These are phyloP conservation scores for Leptopilina boulardi DNA, from an alignment of 1,140 invertebrate species.

Conservation along the genomic window DNA sequence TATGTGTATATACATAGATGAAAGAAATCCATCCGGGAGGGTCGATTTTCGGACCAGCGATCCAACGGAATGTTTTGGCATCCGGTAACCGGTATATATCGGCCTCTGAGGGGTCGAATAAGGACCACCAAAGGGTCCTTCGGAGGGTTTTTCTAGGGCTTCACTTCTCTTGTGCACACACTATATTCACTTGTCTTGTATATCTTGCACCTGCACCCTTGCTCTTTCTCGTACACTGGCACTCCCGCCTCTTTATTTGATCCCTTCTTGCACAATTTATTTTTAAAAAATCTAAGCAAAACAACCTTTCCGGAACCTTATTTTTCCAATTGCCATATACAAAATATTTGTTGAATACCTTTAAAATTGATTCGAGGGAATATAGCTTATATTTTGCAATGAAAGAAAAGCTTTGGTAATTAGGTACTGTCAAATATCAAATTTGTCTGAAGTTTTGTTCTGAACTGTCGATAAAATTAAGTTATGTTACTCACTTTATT, in stretches of 20 bases:
- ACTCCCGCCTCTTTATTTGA: neutral
- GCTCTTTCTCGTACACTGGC: neutral
- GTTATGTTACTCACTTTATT: too few species aligned
- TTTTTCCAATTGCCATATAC: neutral
- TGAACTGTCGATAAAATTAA: too few species aligned
- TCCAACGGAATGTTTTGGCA: conserved; percentile 27
- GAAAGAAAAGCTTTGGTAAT: too few species aligned
- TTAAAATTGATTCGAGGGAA: too few species aligned
- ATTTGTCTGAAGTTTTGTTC: too few species aligned
- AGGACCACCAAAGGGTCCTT: conserved; percentile 29
- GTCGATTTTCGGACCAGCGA: neutral
- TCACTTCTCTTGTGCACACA: neutral
- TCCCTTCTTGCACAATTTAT: too few species aligned
- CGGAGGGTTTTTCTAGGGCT: conserved; percentile 7
- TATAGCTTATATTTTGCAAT: too few species aligned
- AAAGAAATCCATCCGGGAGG: conserved; percentile 29
- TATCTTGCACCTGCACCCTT: conserved; percentile 21
- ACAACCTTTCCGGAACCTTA: neutral
- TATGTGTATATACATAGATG: neutral
- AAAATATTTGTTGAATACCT: too few species aligned
- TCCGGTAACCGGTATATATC: neutral
- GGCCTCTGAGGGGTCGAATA: conserved; percentile 5
- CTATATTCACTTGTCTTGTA: conserved; percentile 7
- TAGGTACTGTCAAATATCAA: too few species aligned
- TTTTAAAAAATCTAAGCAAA: too few species aligned